Conservation (phyloP, 2,888 invertebrate genomes). For the Nomada ferruginata region DNA sequence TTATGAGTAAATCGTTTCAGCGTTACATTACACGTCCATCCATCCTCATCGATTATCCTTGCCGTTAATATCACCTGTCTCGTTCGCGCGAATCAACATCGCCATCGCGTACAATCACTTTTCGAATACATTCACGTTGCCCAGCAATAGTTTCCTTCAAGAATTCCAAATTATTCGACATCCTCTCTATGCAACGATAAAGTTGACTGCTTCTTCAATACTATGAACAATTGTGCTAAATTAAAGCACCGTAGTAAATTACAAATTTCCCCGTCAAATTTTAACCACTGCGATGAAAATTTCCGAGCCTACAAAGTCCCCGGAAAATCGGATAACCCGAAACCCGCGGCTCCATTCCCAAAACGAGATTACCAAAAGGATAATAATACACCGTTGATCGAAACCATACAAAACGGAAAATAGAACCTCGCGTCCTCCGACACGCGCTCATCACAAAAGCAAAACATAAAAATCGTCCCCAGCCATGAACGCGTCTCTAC, state of each 20-base stretch:
- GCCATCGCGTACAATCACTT: constrained; percentile 40
- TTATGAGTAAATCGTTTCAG: constrained; percentile 63
- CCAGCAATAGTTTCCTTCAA: constrained; percentile 9
- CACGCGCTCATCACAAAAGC: neutral
- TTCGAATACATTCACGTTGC: constrained; percentile 44
- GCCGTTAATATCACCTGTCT: constrained; percentile 65
- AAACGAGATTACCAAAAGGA: too few species aligned
- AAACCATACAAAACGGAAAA: too few species aligned
- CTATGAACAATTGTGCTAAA: too few species aligned
- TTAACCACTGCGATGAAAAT: too few species aligned
- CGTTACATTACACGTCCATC: constrained; percentile 64
- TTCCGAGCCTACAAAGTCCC: too few species aligned
- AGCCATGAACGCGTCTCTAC: neutral
- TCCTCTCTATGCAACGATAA: neutral
- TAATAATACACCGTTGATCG: too few species aligned
- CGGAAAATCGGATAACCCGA: too few species aligned
- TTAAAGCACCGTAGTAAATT: too few species aligned
- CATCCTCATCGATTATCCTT: constrained; percentile 71
- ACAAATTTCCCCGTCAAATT: too few species aligned
- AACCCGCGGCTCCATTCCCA: too few species aligned
- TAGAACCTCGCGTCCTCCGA: too few species aligned
- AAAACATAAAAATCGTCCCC: neutral
- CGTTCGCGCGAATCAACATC: constrained; percentile 55
- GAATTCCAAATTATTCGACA: constrained; percentile 22
- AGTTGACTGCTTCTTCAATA: too few species aligned